Base-by-base conservation (phyloP, 2,113 vertebrate genomes). In the Leucosticte australis region DNA sequence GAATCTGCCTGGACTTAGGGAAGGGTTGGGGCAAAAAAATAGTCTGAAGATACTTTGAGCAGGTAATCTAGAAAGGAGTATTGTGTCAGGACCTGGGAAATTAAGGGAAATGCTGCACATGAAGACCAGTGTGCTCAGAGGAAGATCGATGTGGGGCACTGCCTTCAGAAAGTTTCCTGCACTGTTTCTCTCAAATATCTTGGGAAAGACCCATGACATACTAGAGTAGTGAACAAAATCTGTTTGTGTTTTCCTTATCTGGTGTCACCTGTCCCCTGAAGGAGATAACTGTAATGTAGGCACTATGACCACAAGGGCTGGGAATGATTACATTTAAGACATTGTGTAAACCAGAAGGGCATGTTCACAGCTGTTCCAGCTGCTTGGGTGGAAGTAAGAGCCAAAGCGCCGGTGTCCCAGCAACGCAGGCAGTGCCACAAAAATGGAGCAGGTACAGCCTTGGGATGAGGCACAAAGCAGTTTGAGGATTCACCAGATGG, bases 321-420 rank as follows among this genome's bases (percentile, higher is more conserved):
- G 30, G 67, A 85, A 67, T 30, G 1, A 41, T 84, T 49, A 37
- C 33, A 13, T 63, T 79, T 82, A 79, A 68, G 62, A 47, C 16
- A 31, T 5, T 18, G 7, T 67, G 24, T 27, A 56, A 90, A 76
- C 14, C 35, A 39, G 30, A 78, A 53, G 27, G 30, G 35, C 27
- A 8, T 18, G 13, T 19, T 76, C 30, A 46, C 42, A 64, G 23
- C 30, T 90, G 12, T 52, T 87, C 79, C 42, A 35, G 42, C 33
- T 56, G 33, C 79, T 60, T 8, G 1, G 10, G 11, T 65, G 12
- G 19, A 62, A 71, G 6, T 37, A 52, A 73, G 19, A 67, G 35
- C 33, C 68, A 47, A 41, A 33, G 60, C 0, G 0, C 7, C 13
- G 3, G 15, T 21, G 41, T 44, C 24, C 12, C n/a, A 41, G 23